Percentiles rank a stretch among this genome's conserved stretches.
These are phyloP conservation scores for Ammodytes dubius DNA, from an alignment of 2,113 vertebrate species.

Conservation along the genomic window DNA sequence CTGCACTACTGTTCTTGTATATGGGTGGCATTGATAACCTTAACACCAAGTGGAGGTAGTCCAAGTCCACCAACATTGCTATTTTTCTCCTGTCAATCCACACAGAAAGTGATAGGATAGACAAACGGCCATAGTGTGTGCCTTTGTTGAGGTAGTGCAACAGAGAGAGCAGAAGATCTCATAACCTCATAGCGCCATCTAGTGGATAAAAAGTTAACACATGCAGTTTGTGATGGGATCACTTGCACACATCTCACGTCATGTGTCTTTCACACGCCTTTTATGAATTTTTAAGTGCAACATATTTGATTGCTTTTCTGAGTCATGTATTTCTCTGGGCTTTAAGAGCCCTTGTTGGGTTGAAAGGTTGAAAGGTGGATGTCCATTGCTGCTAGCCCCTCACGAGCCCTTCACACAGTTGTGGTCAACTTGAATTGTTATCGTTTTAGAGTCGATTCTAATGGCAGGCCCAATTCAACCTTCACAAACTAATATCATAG, in stretches of 20 bases:
- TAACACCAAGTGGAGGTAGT: not conserved
- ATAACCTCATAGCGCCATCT: constrained; percentile 26
- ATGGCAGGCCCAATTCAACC: not conserved
- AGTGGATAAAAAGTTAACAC: not conserved
- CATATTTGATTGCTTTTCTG: too few relatives aligned
- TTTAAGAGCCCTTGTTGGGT: not conserved
- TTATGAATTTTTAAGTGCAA: not conserved
- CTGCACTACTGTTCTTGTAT: not conserved
- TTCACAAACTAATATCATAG: not conserved
- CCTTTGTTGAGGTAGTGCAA: not conserved
- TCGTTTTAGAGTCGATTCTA: not conserved
- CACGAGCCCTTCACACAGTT: not conserved
- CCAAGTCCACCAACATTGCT: not conserved
- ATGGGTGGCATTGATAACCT: not conserved
- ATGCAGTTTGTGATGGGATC: not conserved
- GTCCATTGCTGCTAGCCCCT: not conserved
- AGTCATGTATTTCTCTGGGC: not conserved
- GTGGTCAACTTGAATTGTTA: not conserved
- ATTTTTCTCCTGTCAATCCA: not conserved
- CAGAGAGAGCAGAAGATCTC: not conserved
- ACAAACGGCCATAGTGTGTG: not conserved
- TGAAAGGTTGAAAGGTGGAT: not conserved
- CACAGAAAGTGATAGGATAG: not conserved
- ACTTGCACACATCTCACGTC: not conserved
- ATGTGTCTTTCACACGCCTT: not conserved